A percentile compares a stretch with the other conserved stretches of the same genome.
Conservation (phyloP, 2,113 vertebrate species). For the Rhombomys opimus region DNA sequence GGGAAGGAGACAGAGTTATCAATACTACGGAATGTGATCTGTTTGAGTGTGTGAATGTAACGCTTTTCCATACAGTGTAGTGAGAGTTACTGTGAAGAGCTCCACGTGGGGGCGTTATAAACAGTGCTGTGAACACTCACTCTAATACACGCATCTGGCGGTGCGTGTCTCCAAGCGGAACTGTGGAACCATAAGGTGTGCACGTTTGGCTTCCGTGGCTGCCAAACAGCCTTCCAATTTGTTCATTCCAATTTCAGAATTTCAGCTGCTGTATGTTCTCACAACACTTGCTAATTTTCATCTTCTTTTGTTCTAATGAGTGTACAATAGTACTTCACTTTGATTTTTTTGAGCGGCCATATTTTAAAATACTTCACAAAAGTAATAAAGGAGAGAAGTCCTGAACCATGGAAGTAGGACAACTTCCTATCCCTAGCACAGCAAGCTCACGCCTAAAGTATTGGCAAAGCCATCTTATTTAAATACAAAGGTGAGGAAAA, state of each 20-base stretch:
- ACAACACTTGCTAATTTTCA: constrained; percentile 19
- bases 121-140: background rate
- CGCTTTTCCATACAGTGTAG: background rate
- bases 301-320: constrained; percentile 11
- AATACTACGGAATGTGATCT: background rate
- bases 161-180: background rate
- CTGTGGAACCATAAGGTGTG: background rate
- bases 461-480: background rate
- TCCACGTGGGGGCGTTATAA: background rate
- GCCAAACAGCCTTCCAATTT: constrained; percentile 19
- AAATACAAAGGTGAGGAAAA: constrained; percentile 5
- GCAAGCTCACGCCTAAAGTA: background rate
- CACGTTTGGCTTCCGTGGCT: background rate
- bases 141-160: background rate
- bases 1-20: background rate
- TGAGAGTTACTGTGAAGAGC: background rate
- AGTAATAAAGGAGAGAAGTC: background rate
- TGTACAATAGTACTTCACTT: background rate
- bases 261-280: background rate
- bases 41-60: background rate
- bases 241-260: background rate
- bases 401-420: background rate
- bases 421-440: background rate
- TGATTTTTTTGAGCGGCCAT: background rate
- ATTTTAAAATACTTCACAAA: constrained; percentile 13